Evolutionary conservation across 2,113 vertebrate genomes (phyloP).

Genomic region (Oenanthe oenanthe): DNA sequence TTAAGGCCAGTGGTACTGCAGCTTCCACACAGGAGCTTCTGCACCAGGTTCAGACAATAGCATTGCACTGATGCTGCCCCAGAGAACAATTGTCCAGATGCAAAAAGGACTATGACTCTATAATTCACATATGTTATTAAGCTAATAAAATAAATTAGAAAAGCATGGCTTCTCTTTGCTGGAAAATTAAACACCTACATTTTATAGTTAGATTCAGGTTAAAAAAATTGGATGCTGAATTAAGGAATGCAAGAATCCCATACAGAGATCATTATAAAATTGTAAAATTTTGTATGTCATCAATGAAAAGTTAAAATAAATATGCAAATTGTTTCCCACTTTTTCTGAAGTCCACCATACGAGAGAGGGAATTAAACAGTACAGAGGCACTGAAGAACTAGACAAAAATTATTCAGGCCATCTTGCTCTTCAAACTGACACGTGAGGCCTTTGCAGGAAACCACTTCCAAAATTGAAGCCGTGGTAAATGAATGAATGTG

Average conservation of each 20-base stretch:
- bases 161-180: neutral
- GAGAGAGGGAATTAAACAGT: neutral
- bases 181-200: neutral
- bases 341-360: neutral
- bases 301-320: neutral
- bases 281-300: neutral
- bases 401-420: neutral
- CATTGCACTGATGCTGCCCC: neutral
- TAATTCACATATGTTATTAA: neutral
- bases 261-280: neutral
- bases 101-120: neutral
- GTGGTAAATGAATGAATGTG: neutral
- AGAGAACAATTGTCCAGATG: neutral
- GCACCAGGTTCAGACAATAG: neutral
- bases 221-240: neutral
- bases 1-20: neutral
- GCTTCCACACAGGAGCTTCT: neutral
- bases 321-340: neutral
- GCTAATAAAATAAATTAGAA: neutral
- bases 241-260: neutral
- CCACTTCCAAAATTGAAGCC: neutral
- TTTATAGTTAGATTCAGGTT: neutral
- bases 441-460: neutral
- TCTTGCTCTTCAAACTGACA: neutral
- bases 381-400: neutral